Base-by-base conservation (phyloP, 1,140 invertebrate species). In the Penaeus indicus region DNA sequence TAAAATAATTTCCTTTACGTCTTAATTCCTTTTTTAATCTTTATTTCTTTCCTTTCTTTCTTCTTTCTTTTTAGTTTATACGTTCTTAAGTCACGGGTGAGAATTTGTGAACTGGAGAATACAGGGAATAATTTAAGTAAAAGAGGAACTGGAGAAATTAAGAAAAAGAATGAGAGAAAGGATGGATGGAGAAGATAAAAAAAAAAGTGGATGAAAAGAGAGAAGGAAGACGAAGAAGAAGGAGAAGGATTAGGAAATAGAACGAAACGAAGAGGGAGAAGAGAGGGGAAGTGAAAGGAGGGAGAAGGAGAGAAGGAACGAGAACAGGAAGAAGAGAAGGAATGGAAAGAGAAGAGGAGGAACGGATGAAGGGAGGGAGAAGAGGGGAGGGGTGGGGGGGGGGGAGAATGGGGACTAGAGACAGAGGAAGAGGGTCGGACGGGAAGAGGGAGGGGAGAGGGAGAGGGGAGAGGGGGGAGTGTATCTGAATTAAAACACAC, bases 401-500 rank as follows among this genome's bases (percentile, higher is more conserved):
- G 69, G 19, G 18, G 25, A 10, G 4, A 32, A 4, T 2, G 72
- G 27, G 25, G 19, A 25, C 18, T 19, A 19, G 22, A 75, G 69
- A 27, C 3, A 75, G 19, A 27, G 69, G 25, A n/a, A 27, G 22
- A 16, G 8, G 27, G 5, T 27, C 4, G 27, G 16, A n/a, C 1
- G 22, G 16, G 27, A 4, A 10, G 72, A 7, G 8, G 72, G 18
- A 32, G 25, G 21, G 27, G 27, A 19, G 27, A 16, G 72, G 10
- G 13, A 38, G 42, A 11, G 27, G n/a, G 42, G 25, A 21, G 72
- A 10, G 21, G 18, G n/a, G 18, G 0, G 42, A n/a, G 21, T 75
- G 72, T 32, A 27, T n/a, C 72, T 32, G 72, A 75, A 75, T 75
- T 75, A 75, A 75, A 75, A 75, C 42, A 75, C 72, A 38, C 27